Conservation (phyloP, 2,888 invertebrate genomes). For the Drosophila neutralis region DNA sequence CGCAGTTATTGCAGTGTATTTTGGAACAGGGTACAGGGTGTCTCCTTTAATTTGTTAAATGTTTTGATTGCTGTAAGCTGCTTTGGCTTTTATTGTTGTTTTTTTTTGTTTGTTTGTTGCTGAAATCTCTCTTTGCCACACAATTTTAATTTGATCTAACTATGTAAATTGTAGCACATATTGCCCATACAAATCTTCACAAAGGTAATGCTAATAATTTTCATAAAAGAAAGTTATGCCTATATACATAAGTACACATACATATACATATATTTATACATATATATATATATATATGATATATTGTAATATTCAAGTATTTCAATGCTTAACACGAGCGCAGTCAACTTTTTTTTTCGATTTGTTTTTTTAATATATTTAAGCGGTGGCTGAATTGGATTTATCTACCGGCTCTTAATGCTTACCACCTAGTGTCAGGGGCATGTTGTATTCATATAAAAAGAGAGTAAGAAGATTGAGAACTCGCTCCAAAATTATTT, state of each 20-base stretch:
- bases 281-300: neutral
- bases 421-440: slow-evolving; percentile 9
- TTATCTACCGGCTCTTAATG: slow-evolving; percentile 27
- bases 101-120: neutral
- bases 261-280: slow-evolving; percentile 17
- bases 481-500: slow-evolving; percentile 42
- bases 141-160: slow-evolving; percentile 25
- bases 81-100: neutral
- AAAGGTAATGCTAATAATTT: slow-evolving; percentile 1
- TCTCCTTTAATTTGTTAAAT: neutral
- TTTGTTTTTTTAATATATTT: slow-evolving; percentile 3
- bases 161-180: neutral
- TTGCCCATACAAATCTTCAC: slow-evolving; percentile 8
- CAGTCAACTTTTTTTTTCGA: slow-evolving; percentile 2
- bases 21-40: neutral
- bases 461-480: slow-evolving; percentile 59
- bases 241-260: slow-evolving; percentile 15
- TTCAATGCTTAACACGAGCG: slow-evolving; percentile 20
- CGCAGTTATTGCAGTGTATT: neutral
- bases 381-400: slow-evolving; percentile 9
- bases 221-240: slow-evolving; percentile 26
- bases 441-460: slow-evolving; percentile 53
- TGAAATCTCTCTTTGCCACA: slow-evolving; percentile 9
- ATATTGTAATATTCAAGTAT: slow-evolving; percentile 2
- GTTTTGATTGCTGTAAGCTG: slow-evolving; percentile 13